phyloP scores from a whole-genome alignment of 2,888 invertebrate species.

The Rotaria magnacalcarata region DNA sequence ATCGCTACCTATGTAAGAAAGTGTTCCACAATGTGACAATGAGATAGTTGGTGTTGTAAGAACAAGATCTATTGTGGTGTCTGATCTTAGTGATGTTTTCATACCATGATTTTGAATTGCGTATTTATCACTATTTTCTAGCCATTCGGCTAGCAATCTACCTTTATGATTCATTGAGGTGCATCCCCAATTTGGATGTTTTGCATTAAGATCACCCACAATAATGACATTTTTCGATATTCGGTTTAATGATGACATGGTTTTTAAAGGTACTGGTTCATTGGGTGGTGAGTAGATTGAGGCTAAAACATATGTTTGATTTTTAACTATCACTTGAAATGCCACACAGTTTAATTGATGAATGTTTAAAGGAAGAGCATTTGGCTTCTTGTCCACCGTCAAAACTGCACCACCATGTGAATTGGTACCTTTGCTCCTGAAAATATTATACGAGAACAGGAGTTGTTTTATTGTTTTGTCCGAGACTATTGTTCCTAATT shows the following conservation, averaged over 20 bases:
- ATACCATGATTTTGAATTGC: not conserved
- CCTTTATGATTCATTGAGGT: not conserved
- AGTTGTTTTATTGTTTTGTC: not conserved
- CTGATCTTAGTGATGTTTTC: too few relatives aligned
- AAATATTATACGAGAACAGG: not conserved
- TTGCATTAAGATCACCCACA: not conserved
- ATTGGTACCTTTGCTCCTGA: not conserved
- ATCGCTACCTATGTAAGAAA: too few relatives aligned
- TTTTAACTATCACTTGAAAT: not conserved
- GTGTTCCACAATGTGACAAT: too few relatives aligned
- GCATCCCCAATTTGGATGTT: too few relatives aligned
- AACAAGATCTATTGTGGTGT: too few relatives aligned
- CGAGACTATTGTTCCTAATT: not conserved
- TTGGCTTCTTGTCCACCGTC: not conserved
- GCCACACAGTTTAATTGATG: not conserved
- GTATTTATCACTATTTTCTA: not conserved
- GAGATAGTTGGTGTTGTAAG: too few relatives aligned
- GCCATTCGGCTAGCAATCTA: not conserved
- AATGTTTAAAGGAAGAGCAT: not conserved
- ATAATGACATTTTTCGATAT: not conserved
- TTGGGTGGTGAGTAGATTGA: not conserved
- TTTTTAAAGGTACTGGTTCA: not conserved
- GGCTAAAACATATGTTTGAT: not conserved
- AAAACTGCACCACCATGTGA: not conserved
- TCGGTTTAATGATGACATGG: not conserved